Conservation (phyloP, 2,888 invertebrate genomes). For the Lutraria lutraria region DNA sequence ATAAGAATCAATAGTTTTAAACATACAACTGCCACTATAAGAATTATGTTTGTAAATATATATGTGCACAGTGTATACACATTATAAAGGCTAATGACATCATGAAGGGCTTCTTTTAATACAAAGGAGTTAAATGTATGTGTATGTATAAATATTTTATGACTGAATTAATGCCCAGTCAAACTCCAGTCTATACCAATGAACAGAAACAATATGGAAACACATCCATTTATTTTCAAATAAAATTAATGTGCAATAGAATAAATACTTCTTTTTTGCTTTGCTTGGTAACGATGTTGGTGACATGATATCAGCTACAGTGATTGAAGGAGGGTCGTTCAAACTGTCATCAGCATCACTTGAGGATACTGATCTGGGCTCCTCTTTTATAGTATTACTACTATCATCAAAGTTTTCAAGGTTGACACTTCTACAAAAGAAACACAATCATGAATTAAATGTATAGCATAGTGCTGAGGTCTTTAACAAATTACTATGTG, state of each 20-base stretch:
- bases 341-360: constrained; percentile 78
- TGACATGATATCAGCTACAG: constrained; percentile 80
- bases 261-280: constrained; percentile 76
- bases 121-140: neutral
- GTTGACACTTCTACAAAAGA: constrained; percentile 63
- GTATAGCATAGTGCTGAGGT: too few species aligned
- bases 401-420: constrained; percentile 76
- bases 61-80: neutral
- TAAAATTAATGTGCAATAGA: neutral
- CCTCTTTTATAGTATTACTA: constrained; percentile 67
- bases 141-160: neutral
- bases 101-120: neutral
- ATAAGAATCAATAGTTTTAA: too few species aligned
- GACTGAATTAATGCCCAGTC: neutral
- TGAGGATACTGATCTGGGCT: constrained; percentile 69
- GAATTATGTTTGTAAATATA: neutral
- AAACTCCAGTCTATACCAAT: neutral
- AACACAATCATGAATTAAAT: too few species aligned
- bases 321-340: constrained; percentile 79
- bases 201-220: neutral
- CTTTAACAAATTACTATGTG: too few species aligned
- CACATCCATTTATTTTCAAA: neutral
- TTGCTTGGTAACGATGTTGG: constrained; percentile 78
- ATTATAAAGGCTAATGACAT: neutral
- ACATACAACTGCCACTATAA: too few species aligned